Conservation (phyloP, 2,113 vertebrate species). For the Cyanoderma ruficeps region DNA sequence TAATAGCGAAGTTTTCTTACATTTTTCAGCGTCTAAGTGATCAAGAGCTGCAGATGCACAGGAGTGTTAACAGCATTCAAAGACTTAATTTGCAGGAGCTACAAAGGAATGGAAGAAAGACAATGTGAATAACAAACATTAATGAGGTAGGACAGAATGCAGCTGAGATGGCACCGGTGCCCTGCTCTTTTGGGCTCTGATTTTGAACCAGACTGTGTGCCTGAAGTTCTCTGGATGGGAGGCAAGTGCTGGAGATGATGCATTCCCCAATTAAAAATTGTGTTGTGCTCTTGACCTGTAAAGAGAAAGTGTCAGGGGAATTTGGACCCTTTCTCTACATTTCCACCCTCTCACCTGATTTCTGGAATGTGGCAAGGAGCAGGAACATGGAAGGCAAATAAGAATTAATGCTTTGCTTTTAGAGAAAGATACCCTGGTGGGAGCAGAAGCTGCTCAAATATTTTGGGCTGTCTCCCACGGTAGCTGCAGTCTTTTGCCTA, state of each 20-base stretch:
- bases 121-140: background rate
- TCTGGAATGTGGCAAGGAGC: background rate
- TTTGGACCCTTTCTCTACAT: background rate
- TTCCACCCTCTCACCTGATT: background rate
- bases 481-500: background rate
- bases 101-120: background rate
- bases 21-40: background rate
- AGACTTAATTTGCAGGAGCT: conserved; percentile 44
- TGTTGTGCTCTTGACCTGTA: background rate
- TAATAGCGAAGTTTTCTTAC: background rate
- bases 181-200: background rate
- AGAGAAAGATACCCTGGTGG: background rate
- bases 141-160: background rate
- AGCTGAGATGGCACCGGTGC: background rate
- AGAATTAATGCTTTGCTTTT: background rate
- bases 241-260: background rate
- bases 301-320: background rate
- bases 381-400: background rate
- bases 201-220: background rate
- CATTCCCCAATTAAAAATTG: background rate
- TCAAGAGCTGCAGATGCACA: background rate
- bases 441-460: conserved; percentile 10
- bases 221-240: background rate
- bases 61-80: conserved; percentile 41
- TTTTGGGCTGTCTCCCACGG: background rate